Evolutionary conservation across 2,888 invertebrate genomes (phyloP).

Genomic region (Pardosa pseudoannulata): DNA sequence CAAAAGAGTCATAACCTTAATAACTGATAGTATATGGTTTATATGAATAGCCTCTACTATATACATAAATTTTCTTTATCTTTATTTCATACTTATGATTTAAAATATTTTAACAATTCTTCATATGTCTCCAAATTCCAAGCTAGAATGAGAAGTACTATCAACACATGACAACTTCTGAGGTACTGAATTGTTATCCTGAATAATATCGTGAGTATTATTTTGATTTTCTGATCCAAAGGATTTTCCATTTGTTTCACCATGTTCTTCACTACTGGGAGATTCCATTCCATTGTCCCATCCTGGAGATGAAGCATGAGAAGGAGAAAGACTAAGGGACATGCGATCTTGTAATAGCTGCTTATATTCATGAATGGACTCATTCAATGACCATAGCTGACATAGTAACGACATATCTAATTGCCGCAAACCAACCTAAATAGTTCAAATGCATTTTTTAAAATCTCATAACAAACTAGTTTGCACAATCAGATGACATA

Average conservation of each 20-base stretch:
- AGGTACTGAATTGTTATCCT: conserved; percentile 17
- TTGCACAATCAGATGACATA: too few relatives aligned
- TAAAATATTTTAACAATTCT: too few relatives aligned
- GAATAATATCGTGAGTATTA: conserved; percentile 5
- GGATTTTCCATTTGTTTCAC: conserved; percentile 51
- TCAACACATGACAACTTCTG: conserved; percentile 52
- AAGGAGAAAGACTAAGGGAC: conserved; percentile 64
- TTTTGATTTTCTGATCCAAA: conserved; percentile 34
- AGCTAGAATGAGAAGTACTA: conserved; percentile 70
- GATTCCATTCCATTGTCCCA: conserved; percentile 71
- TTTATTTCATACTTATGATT: too few relatives aligned
- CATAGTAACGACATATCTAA: conserved; percentile 91
- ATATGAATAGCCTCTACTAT: too few relatives aligned
- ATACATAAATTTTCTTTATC: too few relatives aligned
- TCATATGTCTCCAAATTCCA: conserved; percentile 70
- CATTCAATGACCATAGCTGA: conserved; percentile 93
- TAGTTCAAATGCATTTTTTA: too few relatives aligned
- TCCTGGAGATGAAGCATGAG: conserved; percentile 66
- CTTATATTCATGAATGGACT: conserved; percentile 92
- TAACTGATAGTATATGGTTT: too few relatives aligned
- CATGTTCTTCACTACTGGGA: conserved; percentile 65
- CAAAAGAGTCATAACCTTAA: too few relatives aligned
- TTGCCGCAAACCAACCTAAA: conserved; percentile 91
- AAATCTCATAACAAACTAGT: too few relatives aligned
- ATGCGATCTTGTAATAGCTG: conserved; percentile 79